phyloP scores from a whole-genome alignment of 2,888 invertebrate genomes.

The Hirtodrosophila cameraria region DNA sequence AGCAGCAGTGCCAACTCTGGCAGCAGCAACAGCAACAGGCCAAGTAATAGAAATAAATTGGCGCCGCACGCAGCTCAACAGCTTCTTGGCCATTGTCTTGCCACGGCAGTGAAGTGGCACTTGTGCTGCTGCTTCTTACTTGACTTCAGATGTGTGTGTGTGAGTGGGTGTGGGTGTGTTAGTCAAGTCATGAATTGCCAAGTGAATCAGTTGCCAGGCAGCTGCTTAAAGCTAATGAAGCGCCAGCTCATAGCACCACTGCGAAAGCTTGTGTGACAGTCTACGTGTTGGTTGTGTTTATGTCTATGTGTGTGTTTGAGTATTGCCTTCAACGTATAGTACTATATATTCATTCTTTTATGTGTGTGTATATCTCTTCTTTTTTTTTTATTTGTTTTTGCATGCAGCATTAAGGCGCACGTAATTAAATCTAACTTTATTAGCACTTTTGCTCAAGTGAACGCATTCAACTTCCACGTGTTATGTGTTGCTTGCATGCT shows the following conservation, averaged over 20 bases:
- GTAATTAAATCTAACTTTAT: constrained; percentile 77
- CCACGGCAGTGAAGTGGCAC: constrained; percentile 49
- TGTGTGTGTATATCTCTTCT: background rate
- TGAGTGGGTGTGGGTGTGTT: constrained; percentile 24
- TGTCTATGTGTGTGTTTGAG: constrained; percentile 10
- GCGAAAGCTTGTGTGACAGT: background rate
- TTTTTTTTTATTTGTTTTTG: constrained; percentile 21
- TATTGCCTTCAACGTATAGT: background rate
- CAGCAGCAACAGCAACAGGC: constrained; percentile 13
- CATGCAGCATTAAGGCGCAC: constrained; percentile 68
- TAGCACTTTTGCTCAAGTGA: constrained; percentile 65
- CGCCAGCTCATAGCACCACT: constrained; percentile 19
- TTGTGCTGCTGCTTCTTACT: constrained; percentile 19
- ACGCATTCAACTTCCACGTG: constrained; percentile 8
- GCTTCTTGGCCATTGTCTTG: constrained; percentile 48
- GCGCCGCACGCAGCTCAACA: constrained; percentile 58
- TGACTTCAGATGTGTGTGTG: background rate
- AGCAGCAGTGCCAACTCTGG: constrained; percentile 2
- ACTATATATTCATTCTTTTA: constrained; percentile 4
- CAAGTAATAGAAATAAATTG: constrained; percentile 72
- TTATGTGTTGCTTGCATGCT: constrained; percentile 35
- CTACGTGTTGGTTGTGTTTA: background rate
- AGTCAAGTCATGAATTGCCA: constrained; percentile 69
- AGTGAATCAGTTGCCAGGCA: constrained; percentile 64
- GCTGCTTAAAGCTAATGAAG: constrained; percentile 71